phyloP scores from a whole-genome alignment of 2,797 vertebrate genomes.

The Muraenolepis orangiensis region DNA sequence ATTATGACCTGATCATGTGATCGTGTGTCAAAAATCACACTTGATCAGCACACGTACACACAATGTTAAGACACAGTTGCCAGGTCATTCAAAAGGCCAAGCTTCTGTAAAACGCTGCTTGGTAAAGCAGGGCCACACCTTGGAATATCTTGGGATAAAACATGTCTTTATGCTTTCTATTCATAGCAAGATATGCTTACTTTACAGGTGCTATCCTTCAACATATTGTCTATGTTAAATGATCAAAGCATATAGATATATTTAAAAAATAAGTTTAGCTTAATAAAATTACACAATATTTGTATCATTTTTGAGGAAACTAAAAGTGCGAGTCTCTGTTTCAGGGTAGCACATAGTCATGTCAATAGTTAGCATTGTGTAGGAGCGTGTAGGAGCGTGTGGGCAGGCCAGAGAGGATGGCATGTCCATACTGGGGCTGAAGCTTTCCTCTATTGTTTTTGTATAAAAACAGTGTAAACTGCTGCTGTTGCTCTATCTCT shows the following conservation, averaged over 20 bases:
- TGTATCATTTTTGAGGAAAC: not conserved
- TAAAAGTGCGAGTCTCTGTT: not conserved
- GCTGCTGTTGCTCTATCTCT: not conserved
- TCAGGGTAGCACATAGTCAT: not conserved
- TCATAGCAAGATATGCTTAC: not conserved
- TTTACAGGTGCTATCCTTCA: not conserved
- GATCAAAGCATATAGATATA: not conserved
- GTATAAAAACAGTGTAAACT: not conserved
- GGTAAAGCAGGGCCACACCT: not conserved
- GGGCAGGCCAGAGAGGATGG: constrained; percentile 29
- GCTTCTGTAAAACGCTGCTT: not conserved
- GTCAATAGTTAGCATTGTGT: constrained; percentile 23
- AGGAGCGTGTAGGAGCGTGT: constrained; percentile 19
- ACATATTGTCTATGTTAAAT: not conserved
- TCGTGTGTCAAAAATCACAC: not conserved
- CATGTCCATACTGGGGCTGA: not conserved
- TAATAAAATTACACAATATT: not conserved
- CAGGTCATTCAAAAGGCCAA: not conserved
- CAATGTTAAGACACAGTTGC: not conserved
- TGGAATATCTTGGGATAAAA: not conserved
- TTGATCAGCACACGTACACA: not conserved
- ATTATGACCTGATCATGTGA: not conserved
- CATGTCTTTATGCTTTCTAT: not conserved
- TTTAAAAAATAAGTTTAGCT: not conserved
- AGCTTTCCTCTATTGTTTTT: not conserved